Evolutionary conservation across 1,140 invertebrate species (phyloP).

Genomic region (Drosophila gunungcola): DNA sequence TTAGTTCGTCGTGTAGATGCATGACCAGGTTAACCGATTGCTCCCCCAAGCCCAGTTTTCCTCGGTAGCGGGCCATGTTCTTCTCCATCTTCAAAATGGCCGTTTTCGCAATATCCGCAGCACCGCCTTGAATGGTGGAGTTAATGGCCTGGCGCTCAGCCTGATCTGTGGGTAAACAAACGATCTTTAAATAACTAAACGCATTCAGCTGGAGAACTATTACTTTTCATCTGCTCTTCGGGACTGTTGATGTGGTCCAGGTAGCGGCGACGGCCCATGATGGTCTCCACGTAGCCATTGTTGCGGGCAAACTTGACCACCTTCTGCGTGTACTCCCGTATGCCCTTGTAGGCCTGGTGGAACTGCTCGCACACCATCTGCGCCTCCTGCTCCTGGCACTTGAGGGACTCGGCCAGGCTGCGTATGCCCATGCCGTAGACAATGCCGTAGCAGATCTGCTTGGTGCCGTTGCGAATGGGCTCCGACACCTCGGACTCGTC

Average conservation of each 20-base stretch:
- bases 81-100: conserved; percentile 93
- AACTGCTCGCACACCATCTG: conserved; percentile 92
- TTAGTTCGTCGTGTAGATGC: conserved; percentile 98
- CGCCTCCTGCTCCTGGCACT: conserved; percentile 93
- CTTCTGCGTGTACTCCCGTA: conserved; percentile 88
- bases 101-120: conserved; percentile 96
- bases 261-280: conserved; percentile 91
- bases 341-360: conserved; percentile 91
- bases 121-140: conserved; percentile 97
- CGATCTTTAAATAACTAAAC: background rate
- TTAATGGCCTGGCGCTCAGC: conserved; percentile 98
- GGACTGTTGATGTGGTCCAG: conserved; percentile 91
- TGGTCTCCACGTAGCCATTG: conserved; percentile 93
- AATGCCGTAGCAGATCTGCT: conserved; percentile 98
- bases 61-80: conserved; percentile 82
- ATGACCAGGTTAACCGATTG: conserved; percentile 88
- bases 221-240: conserved; percentile 87
- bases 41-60: conserved; percentile 71
- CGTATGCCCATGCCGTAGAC: conserved; percentile 98
- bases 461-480: conserved; percentile 92
- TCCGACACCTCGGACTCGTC: conserved; percentile 87
- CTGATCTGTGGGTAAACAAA: conserved; percentile 86
- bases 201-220: background rate
- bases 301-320: conserved; percentile 89
- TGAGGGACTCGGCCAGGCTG: conserved; percentile 92